phyloP scores from a whole-genome alignment of 1,140 invertebrate genomes.

The Lamellibrachia luymesi region DNA sequence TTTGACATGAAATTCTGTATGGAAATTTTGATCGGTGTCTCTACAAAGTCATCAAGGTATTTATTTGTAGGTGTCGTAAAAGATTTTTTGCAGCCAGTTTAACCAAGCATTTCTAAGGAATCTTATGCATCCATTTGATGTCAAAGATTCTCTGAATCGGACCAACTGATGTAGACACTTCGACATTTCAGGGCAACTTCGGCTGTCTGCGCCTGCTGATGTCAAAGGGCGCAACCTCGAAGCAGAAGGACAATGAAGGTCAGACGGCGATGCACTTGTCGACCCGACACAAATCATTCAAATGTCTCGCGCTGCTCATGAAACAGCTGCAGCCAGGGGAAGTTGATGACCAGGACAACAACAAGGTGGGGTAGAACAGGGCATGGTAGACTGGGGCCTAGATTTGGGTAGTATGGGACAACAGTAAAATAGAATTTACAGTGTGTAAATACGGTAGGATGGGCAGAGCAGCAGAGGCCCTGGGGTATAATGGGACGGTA shows the following conservation, averaged over 20 bases:
- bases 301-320: constrained; percentile 53
- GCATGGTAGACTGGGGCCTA: neutral
- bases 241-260: constrained; percentile 54
- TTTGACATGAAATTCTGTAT: too few relatives aligned
- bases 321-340: constrained; percentile 53
- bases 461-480: too few relatives aligned
- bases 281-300: constrained; percentile 54
- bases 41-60: neutral
- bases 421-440: neutral
- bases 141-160: neutral
- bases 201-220: constrained; percentile 51
- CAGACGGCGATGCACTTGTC: constrained; percentile 54
- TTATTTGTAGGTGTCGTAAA: neutral
- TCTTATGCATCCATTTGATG: neutral
- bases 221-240: constrained; percentile 51
- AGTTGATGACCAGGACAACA: constrained; percentile 57
- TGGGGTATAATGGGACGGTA: too few relatives aligned
- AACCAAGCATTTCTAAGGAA: neutral
- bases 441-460: too few relatives aligned
- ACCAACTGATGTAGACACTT: neutral
- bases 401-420: neutral
- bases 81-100: neutral
- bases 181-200: constrained; percentile 46
- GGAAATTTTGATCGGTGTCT: too few relatives aligned
- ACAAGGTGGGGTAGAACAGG: constrained; percentile 34